phyloP scores from a whole-genome alignment of 2,797 vertebrate species.

The Miichthys miiuy region DNA sequence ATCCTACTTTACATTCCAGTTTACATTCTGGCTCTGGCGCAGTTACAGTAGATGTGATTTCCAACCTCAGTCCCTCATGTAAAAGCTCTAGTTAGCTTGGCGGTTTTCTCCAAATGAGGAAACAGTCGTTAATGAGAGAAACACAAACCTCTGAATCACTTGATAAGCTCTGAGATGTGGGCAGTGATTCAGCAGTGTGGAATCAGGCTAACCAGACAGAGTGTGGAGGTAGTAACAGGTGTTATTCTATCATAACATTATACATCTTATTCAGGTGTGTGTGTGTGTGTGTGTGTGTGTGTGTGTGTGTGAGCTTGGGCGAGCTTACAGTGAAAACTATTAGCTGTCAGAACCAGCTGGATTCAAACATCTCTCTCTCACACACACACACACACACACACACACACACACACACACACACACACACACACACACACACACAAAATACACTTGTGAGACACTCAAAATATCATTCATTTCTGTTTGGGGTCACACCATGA shows the following conservation, averaged over 20 bases:
- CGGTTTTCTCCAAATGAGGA: neutral
- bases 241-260: constrained; percentile 6
- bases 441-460: too few relatives aligned
- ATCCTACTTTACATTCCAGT: neutral
- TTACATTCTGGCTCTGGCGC: neutral
- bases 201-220: neutral
- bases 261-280: neutral
- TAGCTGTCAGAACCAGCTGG: constrained; percentile 9
- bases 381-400: neutral
- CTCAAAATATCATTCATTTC: too few relatives aligned
- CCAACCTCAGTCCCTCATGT: neutral
- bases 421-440: too few relatives aligned
- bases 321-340: neutral
- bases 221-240: constrained; percentile 3
- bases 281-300: neutral
- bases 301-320: neutral
- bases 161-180: neutral
- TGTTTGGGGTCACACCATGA: neutral
- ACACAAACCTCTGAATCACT: neutral
- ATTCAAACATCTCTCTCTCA: neutral
- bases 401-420: neutral
- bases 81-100: constrained; percentile 2
- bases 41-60: neutral
- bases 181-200: neutral
- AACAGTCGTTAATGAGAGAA: neutral